phyloP scores from a whole-genome alignment of 2,113 vertebrate genomes.

The Theristicus caerulescens region DNA sequence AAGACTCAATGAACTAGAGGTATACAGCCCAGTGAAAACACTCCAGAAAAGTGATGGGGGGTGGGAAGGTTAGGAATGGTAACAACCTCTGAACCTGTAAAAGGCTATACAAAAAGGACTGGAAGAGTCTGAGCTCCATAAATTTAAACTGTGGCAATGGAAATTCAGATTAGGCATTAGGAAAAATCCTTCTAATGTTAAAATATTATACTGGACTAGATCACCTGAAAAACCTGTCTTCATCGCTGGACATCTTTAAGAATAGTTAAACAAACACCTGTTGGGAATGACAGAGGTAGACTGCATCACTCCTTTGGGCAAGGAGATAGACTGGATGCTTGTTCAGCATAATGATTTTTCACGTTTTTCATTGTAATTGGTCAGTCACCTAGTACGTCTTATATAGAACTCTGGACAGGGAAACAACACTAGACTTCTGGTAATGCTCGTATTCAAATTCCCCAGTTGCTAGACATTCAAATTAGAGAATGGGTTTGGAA shows the following conservation, averaged over 20 bases:
- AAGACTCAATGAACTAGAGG: background rate
- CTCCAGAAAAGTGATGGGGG: background rate
- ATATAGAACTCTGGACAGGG: background rate
- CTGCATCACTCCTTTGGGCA: background rate
- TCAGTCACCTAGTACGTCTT: background rate
- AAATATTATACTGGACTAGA: background rate
- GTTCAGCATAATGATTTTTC: background rate
- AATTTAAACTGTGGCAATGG: background rate
- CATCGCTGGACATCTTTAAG: background rate
- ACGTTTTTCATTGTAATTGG: background rate
- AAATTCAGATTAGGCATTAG: background rate
- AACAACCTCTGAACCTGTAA: background rate
- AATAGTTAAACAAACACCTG: background rate
- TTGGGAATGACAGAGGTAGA: background rate
- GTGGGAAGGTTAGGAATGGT: background rate
- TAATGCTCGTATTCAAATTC: background rate
- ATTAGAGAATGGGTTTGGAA: background rate
- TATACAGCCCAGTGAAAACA: background rate
- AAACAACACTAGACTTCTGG: background rate
- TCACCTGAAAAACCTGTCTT: background rate
- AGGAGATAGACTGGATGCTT: background rate
- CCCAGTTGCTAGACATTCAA: background rate
- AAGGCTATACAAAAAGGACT: background rate
- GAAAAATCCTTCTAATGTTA: background rate
- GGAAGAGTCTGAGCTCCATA: background rate